Evolutionary conservation across 2,888 invertebrate genomes (phyloP), one percentile per base, ranked within the genome.

Genomic region (Drosophila prolongata): DNA sequence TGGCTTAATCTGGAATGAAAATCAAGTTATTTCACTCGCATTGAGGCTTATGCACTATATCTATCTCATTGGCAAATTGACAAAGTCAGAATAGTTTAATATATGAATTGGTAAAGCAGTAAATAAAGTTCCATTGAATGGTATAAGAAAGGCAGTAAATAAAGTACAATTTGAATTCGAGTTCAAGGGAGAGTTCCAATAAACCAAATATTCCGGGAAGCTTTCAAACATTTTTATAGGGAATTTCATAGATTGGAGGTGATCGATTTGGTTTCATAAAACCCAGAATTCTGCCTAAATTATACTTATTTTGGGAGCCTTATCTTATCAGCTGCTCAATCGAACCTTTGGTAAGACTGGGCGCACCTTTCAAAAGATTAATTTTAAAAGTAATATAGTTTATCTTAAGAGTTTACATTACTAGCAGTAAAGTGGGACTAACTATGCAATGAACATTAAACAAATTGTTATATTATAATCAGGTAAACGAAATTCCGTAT

Each of bases 1-100:
- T 46, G 38, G 24, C 54, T 47, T 69, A 42, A 66, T 69, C 70
- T 10, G 11, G 46, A 69, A 69, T 40, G 40, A 40, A 35, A 66
- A 27, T 69, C 65, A 65, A 65, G 44, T 44, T 14, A 35, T 38
- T 65, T 11, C 64, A 62, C 40, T 49, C 14, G 40, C 11, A 9
- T 9, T 11, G 11, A 27, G 16, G n/a, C n/a, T 40, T 27, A 24
- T 42, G 58, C 14, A n/a, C n/a, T 34, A 19, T 19, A 11, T 5
- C 6, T 24, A 59, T 42, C 58, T 34, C 19, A 24, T n/a, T 14
- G 5, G 3, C 37, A 35, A 53, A 40, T 53, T 53, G 27, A 19
- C 49, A 49, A 49, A 49, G 11, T 35, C 13, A 35, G 16, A 16
- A 6, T 10, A 30, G 6, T 40, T 3, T 11, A 58, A 16, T 13